Base-by-base conservation (phyloP, 2,888 invertebrate species). In the Erannis defoliaria region DNA sequence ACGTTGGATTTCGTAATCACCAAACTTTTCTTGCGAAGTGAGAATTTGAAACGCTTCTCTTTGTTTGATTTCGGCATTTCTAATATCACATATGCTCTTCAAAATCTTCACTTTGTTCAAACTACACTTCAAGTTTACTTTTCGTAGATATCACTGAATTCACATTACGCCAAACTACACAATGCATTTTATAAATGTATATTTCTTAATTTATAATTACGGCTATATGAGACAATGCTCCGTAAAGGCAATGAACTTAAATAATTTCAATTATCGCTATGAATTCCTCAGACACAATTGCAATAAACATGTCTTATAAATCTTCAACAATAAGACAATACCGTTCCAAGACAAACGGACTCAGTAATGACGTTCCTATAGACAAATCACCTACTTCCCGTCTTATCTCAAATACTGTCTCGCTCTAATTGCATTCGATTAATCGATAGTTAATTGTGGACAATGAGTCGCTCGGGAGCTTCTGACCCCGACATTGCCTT, bases 351-450 rank as follows among this genome's bases (percentile, higher is more conserved):
- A 49, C 21, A 23, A 29, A 18, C 29, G 31, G 19, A 12, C 38
- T 21, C 38, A 45, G 60, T 37, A 45, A 40, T 53, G 56, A 53
- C 51, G 46, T 42, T 33, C 29, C 40, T 51, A 5, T 19, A 18
- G 55, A 72, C 78, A 84, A 85, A 86, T 85, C 78, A 53, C 48
- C 48, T 29, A 77, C 81, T 85, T 83, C 84, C 81, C 81, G 78
- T 78, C 70, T 81, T 80, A 81, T 82, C 77, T 74, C 66, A 70
- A 68, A 74, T 76, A 81, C 85, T 85, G 87, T 89, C 82, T 82
- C 84, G 79, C 81, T 85, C 85, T 85, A 86, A 88, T 85, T 84
- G 76, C 78, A 88, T 88, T 82, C 81, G 78, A 80, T 74, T 62
- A 62, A 62, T 62, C 55, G 56, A 57, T 56, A 57, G 14, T 54